Evolutionary conservation across 2,113 vertebrate genomes (phyloP).

Genomic region (Baryphthengus martii): DNA sequence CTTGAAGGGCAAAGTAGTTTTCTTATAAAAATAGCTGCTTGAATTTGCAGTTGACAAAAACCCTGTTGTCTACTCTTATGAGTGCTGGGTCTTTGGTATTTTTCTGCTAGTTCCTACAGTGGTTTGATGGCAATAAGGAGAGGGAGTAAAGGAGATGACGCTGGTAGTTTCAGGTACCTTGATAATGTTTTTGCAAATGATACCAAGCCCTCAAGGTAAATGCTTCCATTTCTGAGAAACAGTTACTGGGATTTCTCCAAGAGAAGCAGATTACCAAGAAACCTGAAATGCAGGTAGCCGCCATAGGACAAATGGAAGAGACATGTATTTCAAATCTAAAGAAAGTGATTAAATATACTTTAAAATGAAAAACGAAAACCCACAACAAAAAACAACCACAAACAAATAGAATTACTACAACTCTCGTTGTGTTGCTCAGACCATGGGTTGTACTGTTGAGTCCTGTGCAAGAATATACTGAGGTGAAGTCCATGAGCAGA

Average conservation of each 20-base stretch:
- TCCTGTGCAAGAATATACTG: background rate
- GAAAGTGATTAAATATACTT: background rate
- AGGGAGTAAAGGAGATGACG: background rate
- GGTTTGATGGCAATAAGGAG: background rate
- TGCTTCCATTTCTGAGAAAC: background rate
- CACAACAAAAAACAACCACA: background rate
- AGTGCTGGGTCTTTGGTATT: background rate
- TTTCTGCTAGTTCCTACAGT: background rate
- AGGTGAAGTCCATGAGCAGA: background rate
- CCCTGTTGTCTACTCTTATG: rapidly evolving
- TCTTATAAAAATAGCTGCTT: background rate
- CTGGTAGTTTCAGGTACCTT: background rate
- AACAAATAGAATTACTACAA: background rate
- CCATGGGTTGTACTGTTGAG: rapidly evolving
- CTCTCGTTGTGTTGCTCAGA: background rate
- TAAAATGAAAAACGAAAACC: background rate
- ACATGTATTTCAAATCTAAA: background rate
- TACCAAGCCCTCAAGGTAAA: background rate
- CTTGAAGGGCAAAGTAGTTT: background rate
- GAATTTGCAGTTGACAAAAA: background rate
- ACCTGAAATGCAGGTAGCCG: background rate
- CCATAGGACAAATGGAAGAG: background rate
- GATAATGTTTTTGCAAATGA: background rate
- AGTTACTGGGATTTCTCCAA: background rate
- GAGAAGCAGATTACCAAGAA: background rate